Conservation (phyloP, 2,888 invertebrate genomes). For the Ormyrus labotus region DNA sequence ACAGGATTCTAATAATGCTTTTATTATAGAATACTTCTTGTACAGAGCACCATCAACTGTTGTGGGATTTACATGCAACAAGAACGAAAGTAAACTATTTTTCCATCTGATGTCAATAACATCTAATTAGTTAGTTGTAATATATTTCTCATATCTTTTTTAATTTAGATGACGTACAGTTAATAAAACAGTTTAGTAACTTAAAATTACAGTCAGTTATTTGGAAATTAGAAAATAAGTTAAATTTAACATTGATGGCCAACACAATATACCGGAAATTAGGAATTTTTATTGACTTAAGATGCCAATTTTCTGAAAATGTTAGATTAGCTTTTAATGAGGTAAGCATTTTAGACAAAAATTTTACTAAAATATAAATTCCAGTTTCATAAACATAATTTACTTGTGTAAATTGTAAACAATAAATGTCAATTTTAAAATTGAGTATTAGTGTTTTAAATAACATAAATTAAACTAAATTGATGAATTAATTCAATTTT, state of each 20-base stretch:
- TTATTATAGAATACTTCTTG: slow-evolving; percentile 42
- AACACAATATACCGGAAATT: slow-evolving; percentile 22
- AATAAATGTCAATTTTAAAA: too few relatives aligned
- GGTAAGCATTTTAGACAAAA: slow-evolving; percentile 13
- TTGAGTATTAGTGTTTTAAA: too few relatives aligned
- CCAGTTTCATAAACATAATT: too few relatives aligned
- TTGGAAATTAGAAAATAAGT: slow-evolving; percentile 25
- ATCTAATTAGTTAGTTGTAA: too few relatives aligned
- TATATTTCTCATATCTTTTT: neutral
- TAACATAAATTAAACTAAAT: too few relatives aligned
- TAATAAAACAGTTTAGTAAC: slow-evolving; percentile 35
- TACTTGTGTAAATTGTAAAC: too few relatives aligned
- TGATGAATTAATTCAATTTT: too few relatives aligned
- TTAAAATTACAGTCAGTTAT: slow-evolving; percentile 15
- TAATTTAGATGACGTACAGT: slow-evolving; percentile 24
- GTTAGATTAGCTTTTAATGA: slow-evolving; percentile 27
- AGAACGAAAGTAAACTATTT: slow-evolving; percentile 26
- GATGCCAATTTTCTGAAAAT: slow-evolving; percentile 37
- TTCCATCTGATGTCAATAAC: too few relatives aligned
- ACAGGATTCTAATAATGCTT: slow-evolving; percentile 11
- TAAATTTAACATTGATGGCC: neutral
- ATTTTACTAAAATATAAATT: too few relatives aligned
- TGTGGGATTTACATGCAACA: slow-evolving; percentile 39
- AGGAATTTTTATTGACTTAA: slow-evolving; percentile 48
- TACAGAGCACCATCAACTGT: slow-evolving; percentile 35